A percentile compares a stretch with the other conserved stretches of the same genome.
Evolutionary conservation across 2,888 invertebrate genomes (phyloP).

Genomic region (Linnaemya vulpina): DNA sequence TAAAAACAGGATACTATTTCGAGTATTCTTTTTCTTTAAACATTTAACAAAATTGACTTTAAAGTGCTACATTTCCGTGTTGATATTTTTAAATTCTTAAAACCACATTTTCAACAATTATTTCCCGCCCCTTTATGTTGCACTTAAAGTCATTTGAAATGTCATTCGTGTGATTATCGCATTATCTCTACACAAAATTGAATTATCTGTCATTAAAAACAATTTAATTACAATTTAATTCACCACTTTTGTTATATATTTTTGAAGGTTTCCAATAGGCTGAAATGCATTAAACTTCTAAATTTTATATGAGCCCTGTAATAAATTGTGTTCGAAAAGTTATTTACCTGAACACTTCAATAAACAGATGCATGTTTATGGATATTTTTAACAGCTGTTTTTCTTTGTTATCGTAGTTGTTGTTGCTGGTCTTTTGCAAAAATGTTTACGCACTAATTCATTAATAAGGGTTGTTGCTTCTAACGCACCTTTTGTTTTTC

Average conservation of each 20-base stretch:
- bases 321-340: slow-evolving; percentile 15
- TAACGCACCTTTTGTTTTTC: slow-evolving; percentile 41
- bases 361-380: slow-evolving; percentile 1
- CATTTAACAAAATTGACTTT: not conserved
- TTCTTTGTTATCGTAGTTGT: not conserved
- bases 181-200: slow-evolving; percentile 19
- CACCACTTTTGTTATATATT: slow-evolving; percentile 38
- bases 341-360: slow-evolving; percentile 14
- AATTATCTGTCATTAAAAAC: slow-evolving; percentile 40
- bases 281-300: slow-evolving; percentile 11
- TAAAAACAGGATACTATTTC: not conserved
- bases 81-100: not conserved
- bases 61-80: not conserved
- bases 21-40: not conserved
- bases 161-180: slow-evolving; percentile 12
- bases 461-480: slow-evolving; percentile 44
- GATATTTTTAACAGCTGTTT: slow-evolving; percentile 57
- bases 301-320: slow-evolving; percentile 25
- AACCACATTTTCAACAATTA: slow-evolving; percentile 13
- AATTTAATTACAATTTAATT: slow-evolving; percentile 58
- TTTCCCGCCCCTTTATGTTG: slow-evolving; percentile 17
- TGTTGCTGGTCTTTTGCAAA: slow-evolving; percentile 20
- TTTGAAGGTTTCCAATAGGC: slow-evolving; percentile 24
- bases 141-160: slow-evolving; percentile 4
- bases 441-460: slow-evolving; percentile 28